Base-by-base conservation (phyloP, 2,113 vertebrate species). In the Triplophysa dalaica region DNA sequence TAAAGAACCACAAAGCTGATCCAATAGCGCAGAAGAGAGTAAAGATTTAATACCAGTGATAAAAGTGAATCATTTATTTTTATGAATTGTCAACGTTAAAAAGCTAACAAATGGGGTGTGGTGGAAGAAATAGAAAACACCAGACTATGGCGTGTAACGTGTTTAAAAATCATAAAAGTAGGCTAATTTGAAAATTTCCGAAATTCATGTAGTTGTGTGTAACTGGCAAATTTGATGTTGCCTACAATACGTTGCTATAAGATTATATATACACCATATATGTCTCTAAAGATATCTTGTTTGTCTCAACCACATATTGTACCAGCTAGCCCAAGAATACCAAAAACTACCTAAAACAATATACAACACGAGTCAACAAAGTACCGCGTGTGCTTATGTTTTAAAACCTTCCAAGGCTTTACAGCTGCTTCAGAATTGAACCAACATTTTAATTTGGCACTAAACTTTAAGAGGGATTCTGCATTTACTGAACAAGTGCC, bases 1-100 rank as follows among this genome's bases (percentile, higher is more conserved):
- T 86, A 89, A 89, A 80, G 80, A 87, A 74, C 86, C 87, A 85
- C 79, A 80, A 58, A 67, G 52, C 78, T 85, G 87, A 86, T 90
- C 86, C 50, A 43, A 81, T 91, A 90, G 85, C 54, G 61, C 70
- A 70, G 85, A 85, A 76, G 82, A 84, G 82, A 65, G 81, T 80
- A 78, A 54, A 67, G 65, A 82, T 88, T 90, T 87, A 79, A 87
- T 90, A 82, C 63, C 58, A 67, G 45, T 7, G 22, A 45, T 29
- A 83, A 82, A 81, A 69, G 60, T 70, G 60, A 82, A 82, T 21
- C 48, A 83, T 83, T 89, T 86, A 70, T 67, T 68, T 68, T 68
- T 29, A 75, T 75, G 56, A 67, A 75, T 54, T 81, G 79, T 54
- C 72, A 68, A 62, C 72, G 60, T 12, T 75, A 38, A 68, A 75